These are phyloP conservation scores for Solenopsis invicta DNA, from an alignment of 1,140 invertebrate species.

Conservation along the genomic window DNA sequence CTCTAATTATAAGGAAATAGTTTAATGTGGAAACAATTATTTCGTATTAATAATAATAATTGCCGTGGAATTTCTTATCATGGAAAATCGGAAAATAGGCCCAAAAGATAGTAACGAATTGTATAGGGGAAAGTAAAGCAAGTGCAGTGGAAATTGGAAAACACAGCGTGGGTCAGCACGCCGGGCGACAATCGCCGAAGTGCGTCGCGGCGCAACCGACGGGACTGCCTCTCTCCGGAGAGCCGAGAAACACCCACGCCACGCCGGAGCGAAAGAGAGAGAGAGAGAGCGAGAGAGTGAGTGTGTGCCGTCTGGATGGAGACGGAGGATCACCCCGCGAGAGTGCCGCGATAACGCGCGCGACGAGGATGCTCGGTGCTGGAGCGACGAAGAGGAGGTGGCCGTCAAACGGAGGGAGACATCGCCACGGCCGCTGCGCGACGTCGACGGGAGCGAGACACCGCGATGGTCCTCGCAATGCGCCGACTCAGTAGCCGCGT, in stretches of 20 bases:
- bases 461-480: slow-evolving; percentile 73
- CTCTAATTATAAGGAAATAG: neutral
- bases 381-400: slow-evolving; percentile 40
- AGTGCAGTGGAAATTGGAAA: slow-evolving; percentile 54
- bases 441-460: slow-evolving; percentile 45
- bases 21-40: neutral
- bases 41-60: neutral
- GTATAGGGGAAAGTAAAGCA: slow-evolving; percentile 24
- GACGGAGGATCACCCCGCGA: slow-evolving; percentile 47
- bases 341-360: slow-evolving; percentile 44
- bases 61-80: neutral
- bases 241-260: slow-evolving; percentile 55
- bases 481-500: slow-evolving; percentile 86
- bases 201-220: slow-evolving; percentile 40
- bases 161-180: slow-evolving; percentile 52
- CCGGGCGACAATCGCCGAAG: slow-evolving; percentile 12
- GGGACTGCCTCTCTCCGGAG: slow-evolving; percentile 55
- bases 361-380: slow-evolving; percentile 23
- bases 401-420: slow-evolving; percentile 53
- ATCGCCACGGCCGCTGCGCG: slow-evolving; percentile 31
- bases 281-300: slow-evolving; percentile 49
- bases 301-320: neutral
- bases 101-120: neutral
- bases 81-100: neutral
- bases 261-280: slow-evolving; percentile 64